Conservation (phyloP, 2,797 vertebrate genomes). For the Argyrosomus regius region DNA sequence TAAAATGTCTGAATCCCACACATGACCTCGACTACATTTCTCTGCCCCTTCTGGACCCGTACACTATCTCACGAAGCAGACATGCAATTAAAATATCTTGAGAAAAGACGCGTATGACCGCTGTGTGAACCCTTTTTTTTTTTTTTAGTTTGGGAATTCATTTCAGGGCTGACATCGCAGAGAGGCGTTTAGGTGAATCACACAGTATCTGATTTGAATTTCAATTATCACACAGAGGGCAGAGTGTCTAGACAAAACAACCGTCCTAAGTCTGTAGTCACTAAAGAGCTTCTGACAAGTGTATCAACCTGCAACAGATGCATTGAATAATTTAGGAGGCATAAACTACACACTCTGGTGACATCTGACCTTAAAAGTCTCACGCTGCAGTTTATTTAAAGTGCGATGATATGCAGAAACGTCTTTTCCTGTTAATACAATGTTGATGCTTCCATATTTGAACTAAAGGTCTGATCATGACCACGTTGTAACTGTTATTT, state of each 20-base stretch:
- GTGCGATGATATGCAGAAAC: neutral
- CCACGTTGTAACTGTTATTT: too few species aligned
- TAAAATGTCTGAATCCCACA: slow-evolving; percentile 30
- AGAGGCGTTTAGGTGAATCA: slow-evolving; percentile 58
- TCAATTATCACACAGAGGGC: slow-evolving; percentile 51
- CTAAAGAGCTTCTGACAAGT: slow-evolving; percentile 26
- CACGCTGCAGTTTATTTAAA: neutral
- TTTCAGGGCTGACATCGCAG: slow-evolving; percentile 31
- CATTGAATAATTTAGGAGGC: slow-evolving; percentile 19
- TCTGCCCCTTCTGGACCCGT: slow-evolving; percentile 4
- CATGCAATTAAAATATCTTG: slow-evolving; percentile 32
- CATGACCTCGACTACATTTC: slow-evolving; percentile 13
- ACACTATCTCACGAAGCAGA: slow-evolving; percentile 31
- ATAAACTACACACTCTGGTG: neutral
- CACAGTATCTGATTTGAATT: slow-evolving; percentile 71
- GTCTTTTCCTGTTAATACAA: neutral
- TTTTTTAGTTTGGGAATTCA: slow-evolving; percentile 32
- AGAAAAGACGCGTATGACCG: slow-evolving; percentile 45
- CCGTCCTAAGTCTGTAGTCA: slow-evolving; percentile 13
- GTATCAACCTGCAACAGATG: slow-evolving; percentile 23
- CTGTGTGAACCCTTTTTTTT: slow-evolving; percentile 47
- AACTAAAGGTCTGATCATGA: neutral
- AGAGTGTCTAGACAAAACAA: slow-evolving; percentile 57
- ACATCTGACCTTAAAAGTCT: slow-evolving; percentile 1
- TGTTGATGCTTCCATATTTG: too few species aligned